phyloP scores from a whole-genome alignment of 2,113 vertebrate species.

The Melanerpes aurifrons region DNA sequence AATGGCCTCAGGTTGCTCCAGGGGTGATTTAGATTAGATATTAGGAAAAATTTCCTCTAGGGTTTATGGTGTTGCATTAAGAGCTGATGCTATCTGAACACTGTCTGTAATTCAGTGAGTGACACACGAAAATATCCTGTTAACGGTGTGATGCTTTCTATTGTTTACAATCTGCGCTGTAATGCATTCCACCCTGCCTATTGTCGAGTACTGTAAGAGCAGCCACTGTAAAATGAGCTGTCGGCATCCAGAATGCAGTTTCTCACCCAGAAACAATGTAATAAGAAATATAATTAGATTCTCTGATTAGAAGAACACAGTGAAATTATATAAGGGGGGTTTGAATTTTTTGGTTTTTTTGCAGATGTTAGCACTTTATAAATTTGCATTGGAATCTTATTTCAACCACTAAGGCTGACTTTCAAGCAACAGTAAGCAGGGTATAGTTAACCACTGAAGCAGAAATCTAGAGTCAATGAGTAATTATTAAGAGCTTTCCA shows the following conservation, averaged over 20 bases:
- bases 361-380: slow-evolving; percentile 55
- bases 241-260: slow-evolving; percentile 49
- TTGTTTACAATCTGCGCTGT: slow-evolving; percentile 42
- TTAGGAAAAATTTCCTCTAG: not conserved
- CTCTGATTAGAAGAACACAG: slow-evolving; percentile 66
- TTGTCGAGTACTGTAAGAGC: slow-evolving; percentile 42
- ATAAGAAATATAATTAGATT: slow-evolving; percentile 74
- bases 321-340: slow-evolving; percentile 60
- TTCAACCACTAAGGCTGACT: slow-evolving; percentile 68
- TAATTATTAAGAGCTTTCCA: slow-evolving; percentile 86
- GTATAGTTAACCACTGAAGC: slow-evolving; percentile 75
- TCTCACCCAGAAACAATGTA: slow-evolving; percentile 70
- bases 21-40: too few relatives aligned
- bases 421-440: slow-evolving; percentile 76
- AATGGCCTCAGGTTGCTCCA: too few relatives aligned
- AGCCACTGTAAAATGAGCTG: slow-evolving; percentile 67
- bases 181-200: slow-evolving; percentile 62
- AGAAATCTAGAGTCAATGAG: slow-evolving; percentile 82
- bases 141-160: slow-evolving; percentile 15
- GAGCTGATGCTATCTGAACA: not conserved
- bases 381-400: slow-evolving; percentile 56
- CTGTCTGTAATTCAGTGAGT: slow-evolving; percentile 20
- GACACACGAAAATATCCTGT: slow-evolving; percentile 33
- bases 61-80: slow-evolving; percentile 1
- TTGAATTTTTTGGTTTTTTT: slow-evolving; percentile 21